These are phyloP conservation scores for Drosophila guanche DNA, from an alignment of 1,140 invertebrate genomes.

Conservation along the genomic window DNA sequence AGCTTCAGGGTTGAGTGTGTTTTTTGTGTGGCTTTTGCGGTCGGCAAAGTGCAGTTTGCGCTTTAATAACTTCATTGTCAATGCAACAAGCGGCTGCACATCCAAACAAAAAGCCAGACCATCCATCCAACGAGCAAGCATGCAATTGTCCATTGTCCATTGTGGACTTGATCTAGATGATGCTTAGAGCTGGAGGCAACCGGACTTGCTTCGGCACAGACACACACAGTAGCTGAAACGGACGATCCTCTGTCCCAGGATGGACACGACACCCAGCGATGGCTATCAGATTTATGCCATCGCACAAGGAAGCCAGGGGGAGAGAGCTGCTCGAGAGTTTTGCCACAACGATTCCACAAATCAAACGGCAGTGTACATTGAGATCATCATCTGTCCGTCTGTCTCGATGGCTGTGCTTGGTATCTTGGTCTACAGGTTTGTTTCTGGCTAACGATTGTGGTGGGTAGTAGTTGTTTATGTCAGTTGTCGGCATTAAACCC, in stretches of 20 bases:
- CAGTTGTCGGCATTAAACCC: constrained; percentile 62
- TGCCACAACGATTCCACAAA: constrained; percentile 63
- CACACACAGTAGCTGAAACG: constrained; percentile 44
- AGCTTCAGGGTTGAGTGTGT: constrained; percentile 36
- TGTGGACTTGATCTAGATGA: constrained; percentile 57
- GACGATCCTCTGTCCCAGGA: neutral
- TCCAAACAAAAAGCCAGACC: constrained; percentile 51
- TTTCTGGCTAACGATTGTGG: constrained; percentile 58
- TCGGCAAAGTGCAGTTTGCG: constrained; percentile 53
- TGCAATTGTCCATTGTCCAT: constrained; percentile 38
- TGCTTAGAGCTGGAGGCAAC: neutral
- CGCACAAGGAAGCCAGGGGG: constrained; percentile 25
- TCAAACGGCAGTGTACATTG: constrained; percentile 64
- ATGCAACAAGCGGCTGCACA: constrained; percentile 63
- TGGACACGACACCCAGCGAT: constrained; percentile 22
- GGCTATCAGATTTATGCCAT: constrained; percentile 48
- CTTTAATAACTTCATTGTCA: constrained; percentile 82
- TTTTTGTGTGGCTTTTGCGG: constrained; percentile 42
- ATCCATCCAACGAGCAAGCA: constrained; percentile 22
- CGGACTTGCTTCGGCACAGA: neutral
- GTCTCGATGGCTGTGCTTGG: too few species aligned
- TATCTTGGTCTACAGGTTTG: constrained; percentile 63
- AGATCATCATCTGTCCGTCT: constrained; percentile 64
- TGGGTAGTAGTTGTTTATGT: constrained; percentile 74
- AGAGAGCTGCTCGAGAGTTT: constrained; percentile 8